Evolutionary conservation across 2,888 invertebrate genomes (phyloP).

Genomic region (Augochlorella aurata): DNA sequence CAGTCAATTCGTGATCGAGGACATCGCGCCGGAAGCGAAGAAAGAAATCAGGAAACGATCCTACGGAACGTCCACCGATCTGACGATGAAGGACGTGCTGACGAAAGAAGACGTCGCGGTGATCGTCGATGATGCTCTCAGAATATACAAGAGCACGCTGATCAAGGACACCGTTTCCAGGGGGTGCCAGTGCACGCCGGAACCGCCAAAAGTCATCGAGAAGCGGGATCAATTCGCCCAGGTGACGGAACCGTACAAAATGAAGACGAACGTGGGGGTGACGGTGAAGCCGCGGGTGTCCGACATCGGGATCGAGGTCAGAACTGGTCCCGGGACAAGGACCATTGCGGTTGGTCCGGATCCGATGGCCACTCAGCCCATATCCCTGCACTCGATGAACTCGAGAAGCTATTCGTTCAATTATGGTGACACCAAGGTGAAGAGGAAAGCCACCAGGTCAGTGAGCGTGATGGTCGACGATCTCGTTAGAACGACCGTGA

Average conservation of each 20-base stretch:
- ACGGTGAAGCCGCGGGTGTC: conserved; percentile 77
- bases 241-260: conserved; percentile 71
- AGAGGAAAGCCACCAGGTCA: conserved; percentile 64
- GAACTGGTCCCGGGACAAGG: conserved; percentile 81
- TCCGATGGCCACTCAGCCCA: conserved; percentile 79
- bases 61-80: conserved; percentile 71
- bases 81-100: conserved; percentile 78
- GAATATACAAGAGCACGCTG: conserved; percentile 66
- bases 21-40: conserved; percentile 64
- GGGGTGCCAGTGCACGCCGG: conserved; percentile 68
- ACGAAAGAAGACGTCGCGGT: conserved; percentile 70
- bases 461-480: conserved; percentile 73
- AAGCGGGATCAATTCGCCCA: conserved; percentile 71
- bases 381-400: conserved; percentile 83
- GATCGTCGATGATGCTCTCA: conserved; percentile 74
- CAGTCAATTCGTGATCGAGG: conserved; percentile 67
- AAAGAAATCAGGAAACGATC: conserved; percentile 57
- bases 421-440: conserved; percentile 84
- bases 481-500: conserved; percentile 70
- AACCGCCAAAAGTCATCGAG: conserved; percentile 51
- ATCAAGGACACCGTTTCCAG: conserved; percentile 63
- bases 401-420: conserved; percentile 85
- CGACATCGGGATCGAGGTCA: conserved; percentile 79
- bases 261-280: conserved; percentile 77
- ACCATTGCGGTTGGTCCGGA: conserved; percentile 86